Conservation (phyloP, 2,888 invertebrate genomes). For the Oegoconia quadripuncta region DNA sequence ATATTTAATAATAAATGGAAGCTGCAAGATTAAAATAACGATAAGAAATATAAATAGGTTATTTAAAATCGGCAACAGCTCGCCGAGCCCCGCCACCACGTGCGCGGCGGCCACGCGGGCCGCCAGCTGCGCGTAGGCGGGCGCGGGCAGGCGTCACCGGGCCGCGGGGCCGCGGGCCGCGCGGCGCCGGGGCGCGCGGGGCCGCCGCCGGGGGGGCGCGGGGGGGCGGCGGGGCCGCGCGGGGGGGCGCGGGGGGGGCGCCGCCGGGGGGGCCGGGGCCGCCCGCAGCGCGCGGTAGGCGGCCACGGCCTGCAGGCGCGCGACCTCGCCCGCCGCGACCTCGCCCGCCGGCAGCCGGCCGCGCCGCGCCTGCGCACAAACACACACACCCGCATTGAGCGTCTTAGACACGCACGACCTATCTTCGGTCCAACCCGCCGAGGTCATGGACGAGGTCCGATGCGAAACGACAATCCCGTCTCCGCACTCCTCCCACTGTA, state of each 20-base stretch:
- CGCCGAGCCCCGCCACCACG: slow-evolving; percentile 8
- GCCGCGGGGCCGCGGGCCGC: slow-evolving; percentile 6
- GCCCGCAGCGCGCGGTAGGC: slow-evolving; percentile 9
- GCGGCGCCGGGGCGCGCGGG: slow-evolving; percentile 11
- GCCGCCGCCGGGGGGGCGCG: slow-evolving; percentile 14
- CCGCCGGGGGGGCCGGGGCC: slow-evolving; percentile 1
- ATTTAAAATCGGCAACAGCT: slow-evolving; percentile 26
- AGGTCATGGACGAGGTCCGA: too few relatives aligned
- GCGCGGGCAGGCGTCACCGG: slow-evolving; percentile 15
- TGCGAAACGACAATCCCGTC: too few relatives aligned
- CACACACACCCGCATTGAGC: too few relatives aligned
- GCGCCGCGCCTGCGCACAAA: slow-evolving; percentile 76
- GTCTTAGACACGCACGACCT: too few relatives aligned
- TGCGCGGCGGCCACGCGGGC: slow-evolving; percentile 22
- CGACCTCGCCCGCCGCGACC: slow-evolving; percentile 28
- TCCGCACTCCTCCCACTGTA: too few relatives aligned
- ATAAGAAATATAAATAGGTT: too few relatives aligned
- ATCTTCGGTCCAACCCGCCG: too few relatives aligned
- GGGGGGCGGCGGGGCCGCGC: slow-evolving; percentile 21
- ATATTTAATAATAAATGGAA: too few relatives aligned
- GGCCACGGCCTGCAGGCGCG: slow-evolving; percentile 5
- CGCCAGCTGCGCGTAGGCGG: slow-evolving; percentile 24
- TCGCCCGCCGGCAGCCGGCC: slow-evolving; percentile 76
- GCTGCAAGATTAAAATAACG: too few relatives aligned
- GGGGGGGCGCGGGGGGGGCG: slow-evolving; percentile 22